Percentiles rank a stretch among this genome's conserved stretches.
phyloP scores from a whole-genome alignment of 2,888 invertebrate species.

The Dryadula phaetusa region DNA sequence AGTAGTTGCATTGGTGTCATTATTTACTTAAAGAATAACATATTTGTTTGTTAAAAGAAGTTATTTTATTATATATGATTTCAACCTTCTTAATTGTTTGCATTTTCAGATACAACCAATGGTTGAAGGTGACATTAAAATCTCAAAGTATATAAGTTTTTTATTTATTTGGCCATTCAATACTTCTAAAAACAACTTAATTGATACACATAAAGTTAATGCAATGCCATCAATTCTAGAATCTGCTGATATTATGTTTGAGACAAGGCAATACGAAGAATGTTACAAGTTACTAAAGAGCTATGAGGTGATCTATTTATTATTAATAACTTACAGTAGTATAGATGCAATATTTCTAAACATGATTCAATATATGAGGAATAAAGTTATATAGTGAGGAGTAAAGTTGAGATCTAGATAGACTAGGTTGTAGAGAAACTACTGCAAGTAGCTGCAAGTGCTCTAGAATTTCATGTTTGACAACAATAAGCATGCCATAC shows the following conservation, averaged over 20 bases:
- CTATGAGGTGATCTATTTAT: conserved; percentile 80
- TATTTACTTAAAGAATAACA: no score
- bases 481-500: no score
- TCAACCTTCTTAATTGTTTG: neutral
- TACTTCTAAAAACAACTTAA: conserved; percentile 44
- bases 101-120: conserved; percentile 2
- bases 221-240: conserved; percentile 69
- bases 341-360: neutral
- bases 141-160: conserved; percentile 20
- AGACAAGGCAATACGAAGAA: conserved; percentile 86
- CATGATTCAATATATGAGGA: conserved; percentile 1
- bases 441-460: no score
- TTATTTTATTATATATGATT: neutral
- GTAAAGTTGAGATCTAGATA: no score
- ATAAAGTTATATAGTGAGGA: conserved; percentile 29
- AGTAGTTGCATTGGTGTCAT: no score
- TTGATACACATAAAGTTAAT: conserved; percentile 53
- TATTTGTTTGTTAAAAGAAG: no score
- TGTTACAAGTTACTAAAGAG: conserved; percentile 85
- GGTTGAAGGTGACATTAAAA: neutral
- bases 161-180: conserved; percentile 71
- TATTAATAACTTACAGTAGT: neutral
- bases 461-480: no score
- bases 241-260: conserved; percentile 87
- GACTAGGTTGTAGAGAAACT: no score